Evolutionary conservation across 2,888 invertebrate species (phyloP).

Genomic region (Morpho helenor): DNA sequence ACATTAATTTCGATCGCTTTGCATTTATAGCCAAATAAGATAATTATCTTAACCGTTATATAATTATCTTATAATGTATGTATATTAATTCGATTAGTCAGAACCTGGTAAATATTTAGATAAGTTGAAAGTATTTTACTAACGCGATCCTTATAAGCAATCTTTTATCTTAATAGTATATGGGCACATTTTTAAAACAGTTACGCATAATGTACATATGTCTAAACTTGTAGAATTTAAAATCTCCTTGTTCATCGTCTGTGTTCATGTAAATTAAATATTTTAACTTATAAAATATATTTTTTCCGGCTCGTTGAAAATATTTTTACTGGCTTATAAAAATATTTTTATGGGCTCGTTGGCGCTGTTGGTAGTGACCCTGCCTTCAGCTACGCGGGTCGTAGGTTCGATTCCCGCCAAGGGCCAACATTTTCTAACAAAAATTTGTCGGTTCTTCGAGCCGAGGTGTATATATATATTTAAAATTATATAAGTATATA

Average conservation of each 20-base stretch:
- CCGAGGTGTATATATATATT: too few species aligned
- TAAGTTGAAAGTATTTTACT: not conserved
- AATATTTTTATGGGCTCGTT: too few species aligned
- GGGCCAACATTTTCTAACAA: too few species aligned
- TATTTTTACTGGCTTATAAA: too few species aligned
- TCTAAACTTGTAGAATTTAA: not conserved
- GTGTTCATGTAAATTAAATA: too few species aligned
- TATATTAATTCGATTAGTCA: conserved; percentile 2
- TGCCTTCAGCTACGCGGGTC: too few species aligned
- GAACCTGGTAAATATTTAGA: conserved; percentile 5
- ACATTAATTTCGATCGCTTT: conserved; percentile 3
- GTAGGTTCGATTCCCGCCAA: too few species aligned
- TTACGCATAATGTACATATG: conserved; percentile 1
- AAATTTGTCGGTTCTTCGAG: too few species aligned
- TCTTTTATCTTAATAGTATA: conserved; percentile 11
- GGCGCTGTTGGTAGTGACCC: too few species aligned
- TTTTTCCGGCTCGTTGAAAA: too few species aligned
- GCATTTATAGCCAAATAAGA: conserved; percentile 2
- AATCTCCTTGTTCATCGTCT: not conserved
- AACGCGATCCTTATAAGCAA: not conserved
- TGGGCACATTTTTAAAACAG: not conserved
- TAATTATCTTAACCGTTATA: conserved; percentile 10
- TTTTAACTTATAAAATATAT: too few species aligned
- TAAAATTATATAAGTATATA: too few species aligned
- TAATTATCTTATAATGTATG: conserved; percentile 6